These are phyloP conservation scores for Balearica regulorum DNA, from an alignment of 2,797 vertebrate species.

Conservation along the genomic window DNA sequence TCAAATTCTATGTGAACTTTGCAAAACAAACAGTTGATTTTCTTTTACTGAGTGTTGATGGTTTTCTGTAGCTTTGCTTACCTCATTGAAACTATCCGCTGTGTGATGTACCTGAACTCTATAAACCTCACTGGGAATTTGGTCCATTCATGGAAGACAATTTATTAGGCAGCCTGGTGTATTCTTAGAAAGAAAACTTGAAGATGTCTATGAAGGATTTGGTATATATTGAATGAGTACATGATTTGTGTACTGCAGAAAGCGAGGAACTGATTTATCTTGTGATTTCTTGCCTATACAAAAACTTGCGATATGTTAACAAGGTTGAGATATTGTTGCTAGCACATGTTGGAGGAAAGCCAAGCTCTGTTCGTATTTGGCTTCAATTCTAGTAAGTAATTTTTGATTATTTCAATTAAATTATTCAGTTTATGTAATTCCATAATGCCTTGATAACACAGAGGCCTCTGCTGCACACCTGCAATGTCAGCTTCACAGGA, in stretches of 20 bases:
- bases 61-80: not conserved
- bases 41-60: not conserved
- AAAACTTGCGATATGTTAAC: not conserved
- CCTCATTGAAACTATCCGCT: not conserved
- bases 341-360: not conserved
- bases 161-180: not conserved
- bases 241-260: not conserved
- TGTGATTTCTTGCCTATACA: not conserved
- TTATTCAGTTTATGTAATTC: not conserved
- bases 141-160: not conserved
- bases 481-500: not conserved
- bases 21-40: not conserved
- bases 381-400: not conserved
- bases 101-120: not conserved
- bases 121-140: not conserved
- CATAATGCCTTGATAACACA: not conserved
- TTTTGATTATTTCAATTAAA: slow-evolving; percentile 3
- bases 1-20: not conserved
- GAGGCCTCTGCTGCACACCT: not conserved
- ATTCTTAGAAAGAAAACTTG: not conserved
- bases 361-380: not conserved
- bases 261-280: not conserved
- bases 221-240: not conserved
- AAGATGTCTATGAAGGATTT: not conserved
- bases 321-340: not conserved